phyloP scores from a whole-genome alignment of 23 tunicate genomes.

The Ascidia mentula region DNA sequence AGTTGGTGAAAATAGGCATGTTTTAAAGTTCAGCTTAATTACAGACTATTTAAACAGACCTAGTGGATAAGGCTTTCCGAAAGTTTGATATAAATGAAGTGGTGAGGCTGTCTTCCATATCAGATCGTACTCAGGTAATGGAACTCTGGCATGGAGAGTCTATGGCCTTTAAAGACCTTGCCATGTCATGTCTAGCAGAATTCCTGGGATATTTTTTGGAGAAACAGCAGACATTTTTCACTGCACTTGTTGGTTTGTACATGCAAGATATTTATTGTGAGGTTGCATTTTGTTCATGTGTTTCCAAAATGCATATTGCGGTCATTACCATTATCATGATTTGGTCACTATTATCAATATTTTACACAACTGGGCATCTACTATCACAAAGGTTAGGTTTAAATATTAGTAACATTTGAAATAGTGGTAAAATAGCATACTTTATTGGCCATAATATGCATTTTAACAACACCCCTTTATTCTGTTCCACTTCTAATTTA shows the following conservation, averaged over 20 bases:
- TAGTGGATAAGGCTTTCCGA: constrained; percentile 46
- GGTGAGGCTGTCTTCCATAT: constrained; percentile 25
- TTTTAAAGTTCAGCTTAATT: no score
- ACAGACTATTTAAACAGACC: constrained; percentile 28
- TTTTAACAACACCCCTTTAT: neutral
- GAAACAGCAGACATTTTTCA: constrained; percentile 49
- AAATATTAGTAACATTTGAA: no score
- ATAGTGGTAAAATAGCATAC: neutral
- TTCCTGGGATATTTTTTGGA: constrained; percentile 50
- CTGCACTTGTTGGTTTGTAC: constrained; percentile 52
- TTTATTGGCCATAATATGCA: neutral
- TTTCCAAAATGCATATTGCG: no score
- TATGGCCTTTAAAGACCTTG: constrained; percentile 85
- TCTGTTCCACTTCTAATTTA: neutral
- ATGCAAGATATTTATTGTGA: no score
- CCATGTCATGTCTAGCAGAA: constrained; percentile 61
- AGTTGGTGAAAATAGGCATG: neutral
- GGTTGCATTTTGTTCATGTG: no score
- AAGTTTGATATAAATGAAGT: constrained; percentile 62
- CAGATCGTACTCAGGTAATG: constrained; percentile 46
- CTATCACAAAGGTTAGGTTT: no score
- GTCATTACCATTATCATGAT: no score
- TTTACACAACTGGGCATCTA: no score
- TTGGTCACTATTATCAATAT: no score
- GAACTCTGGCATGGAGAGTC: constrained; percentile 88